phyloP scores from a whole-genome alignment of 2,888 invertebrate species.

The Diploptera punctata region DNA sequence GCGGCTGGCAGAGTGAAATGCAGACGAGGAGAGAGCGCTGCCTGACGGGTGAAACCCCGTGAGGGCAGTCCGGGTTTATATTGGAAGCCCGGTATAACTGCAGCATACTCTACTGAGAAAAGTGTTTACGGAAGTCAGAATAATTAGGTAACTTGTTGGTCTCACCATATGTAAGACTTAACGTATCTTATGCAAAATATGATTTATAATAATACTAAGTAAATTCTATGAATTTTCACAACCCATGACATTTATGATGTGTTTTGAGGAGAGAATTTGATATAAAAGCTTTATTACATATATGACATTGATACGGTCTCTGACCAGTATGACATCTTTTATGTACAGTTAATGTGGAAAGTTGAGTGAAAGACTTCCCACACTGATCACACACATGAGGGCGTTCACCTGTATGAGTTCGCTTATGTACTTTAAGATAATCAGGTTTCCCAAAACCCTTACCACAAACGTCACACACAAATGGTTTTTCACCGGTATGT shows the following conservation, averaged over 20 bases:
- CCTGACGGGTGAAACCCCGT: no score
- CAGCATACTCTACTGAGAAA: no score
- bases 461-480: conserved; percentile 48
- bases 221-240: conserved; percentile 47
- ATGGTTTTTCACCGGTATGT: conserved; percentile 39
- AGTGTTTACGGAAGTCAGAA: no score
- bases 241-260: conserved; percentile 33
- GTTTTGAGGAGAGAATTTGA: conserved; percentile 35
- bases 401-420: conserved; percentile 49
- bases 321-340: conserved; percentile 50
- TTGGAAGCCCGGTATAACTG: no score
- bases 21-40: no score
- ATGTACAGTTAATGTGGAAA: conserved; percentile 55
- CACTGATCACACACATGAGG: conserved; percentile 51
- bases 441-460: conserved; percentile 49
- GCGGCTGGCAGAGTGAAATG: no score
- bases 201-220: background rate
- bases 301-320: conserved; percentile 50
- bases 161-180: background rate
- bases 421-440: conserved; percentile 49
- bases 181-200: background rate
- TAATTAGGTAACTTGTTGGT: no score
- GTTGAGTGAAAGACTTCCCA: conserved; percentile 52
- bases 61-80: no score
- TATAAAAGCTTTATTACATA: conserved; percentile 47